Conservation (phyloP, 92 coral and sea anemone species). For the Palythoa heliodiscus region DNA sequence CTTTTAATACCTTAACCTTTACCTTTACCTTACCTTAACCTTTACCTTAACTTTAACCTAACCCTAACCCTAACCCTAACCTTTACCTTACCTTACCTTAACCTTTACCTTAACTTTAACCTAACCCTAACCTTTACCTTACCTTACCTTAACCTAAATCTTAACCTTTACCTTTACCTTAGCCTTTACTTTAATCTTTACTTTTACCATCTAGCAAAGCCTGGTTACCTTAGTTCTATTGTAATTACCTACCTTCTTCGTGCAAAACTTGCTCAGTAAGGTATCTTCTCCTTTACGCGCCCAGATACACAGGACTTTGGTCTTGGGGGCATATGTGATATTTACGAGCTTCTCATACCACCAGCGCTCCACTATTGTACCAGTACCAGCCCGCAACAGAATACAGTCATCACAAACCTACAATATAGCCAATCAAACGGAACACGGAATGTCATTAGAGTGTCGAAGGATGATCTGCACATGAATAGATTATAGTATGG, state of each 20-base stretch:
- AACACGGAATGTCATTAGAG: not conserved
- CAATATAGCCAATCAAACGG: not conserved
- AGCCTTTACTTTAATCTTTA: no score
- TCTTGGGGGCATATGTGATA: slow-evolving; percentile 93
- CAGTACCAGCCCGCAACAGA: slow-evolving; percentile 86
- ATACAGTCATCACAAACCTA: slow-evolving; percentile 98
- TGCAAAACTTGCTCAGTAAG: slow-evolving; percentile 94
- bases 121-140: no score
- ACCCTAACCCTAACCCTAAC: no score
- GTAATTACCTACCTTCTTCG: slow-evolving; percentile 73
- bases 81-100: no score
- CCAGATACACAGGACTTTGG: slow-evolving; percentile 96
- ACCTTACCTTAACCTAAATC: no score
- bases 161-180: no score
- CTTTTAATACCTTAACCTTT: no score
- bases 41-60: no score
- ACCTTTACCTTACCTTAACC: no score
- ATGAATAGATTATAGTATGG: not conserved
- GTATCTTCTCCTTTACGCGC: slow-evolving; percentile 93
- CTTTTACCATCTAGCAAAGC: no score
- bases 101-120: no score
- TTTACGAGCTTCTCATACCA: slow-evolving; percentile 99
- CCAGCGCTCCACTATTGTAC: slow-evolving; percentile 93
- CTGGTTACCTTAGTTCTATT: not conserved
- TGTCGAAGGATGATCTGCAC: not conserved